phyloP scores from a whole-genome alignment of 2,113 vertebrate genomes.

The Himantopus leucocephalus region DNA sequence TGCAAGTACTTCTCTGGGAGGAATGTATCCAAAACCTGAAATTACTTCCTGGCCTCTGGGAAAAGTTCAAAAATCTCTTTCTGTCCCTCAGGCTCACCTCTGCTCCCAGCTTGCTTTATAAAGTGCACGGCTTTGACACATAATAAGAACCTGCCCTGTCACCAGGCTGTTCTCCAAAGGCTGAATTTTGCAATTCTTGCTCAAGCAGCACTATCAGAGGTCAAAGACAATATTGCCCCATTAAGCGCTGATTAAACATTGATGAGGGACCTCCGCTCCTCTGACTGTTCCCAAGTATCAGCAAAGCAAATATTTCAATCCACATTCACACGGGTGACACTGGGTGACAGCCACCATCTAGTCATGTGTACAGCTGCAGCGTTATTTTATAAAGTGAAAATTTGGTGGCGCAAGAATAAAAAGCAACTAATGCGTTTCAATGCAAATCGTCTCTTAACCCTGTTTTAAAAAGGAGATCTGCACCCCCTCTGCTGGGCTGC shows the following conservation, averaged over 20 bases:
- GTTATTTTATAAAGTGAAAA: neutral
- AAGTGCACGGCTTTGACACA: neutral
- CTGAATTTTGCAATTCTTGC: neutral
- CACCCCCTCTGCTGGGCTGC: slow-evolving; percentile 63
- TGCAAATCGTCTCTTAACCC: neutral
- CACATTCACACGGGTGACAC: accelerated
- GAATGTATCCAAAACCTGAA: neutral
- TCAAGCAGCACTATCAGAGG: neutral
- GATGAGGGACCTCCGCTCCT: neutral
- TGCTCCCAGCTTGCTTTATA: neutral
- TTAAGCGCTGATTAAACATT: neutral
- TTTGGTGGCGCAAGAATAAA: neutral
- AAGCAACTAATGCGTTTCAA: neutral
- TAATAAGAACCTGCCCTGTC: neutral
- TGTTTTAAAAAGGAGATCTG: neutral
- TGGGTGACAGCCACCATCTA: neutral
- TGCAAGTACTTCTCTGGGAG: neutral
- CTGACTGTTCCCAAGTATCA: neutral
- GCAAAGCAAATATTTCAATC: neutral
- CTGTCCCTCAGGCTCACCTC: neutral
- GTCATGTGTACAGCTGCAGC: neutral
- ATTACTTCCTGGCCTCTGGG: neutral
- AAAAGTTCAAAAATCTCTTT: neutral
- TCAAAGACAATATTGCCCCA: neutral
- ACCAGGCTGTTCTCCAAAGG: neutral